Evolutionary conservation across 2,797 vertebrate species (phyloP).

Genomic region (Thunnus albacares): DNA sequence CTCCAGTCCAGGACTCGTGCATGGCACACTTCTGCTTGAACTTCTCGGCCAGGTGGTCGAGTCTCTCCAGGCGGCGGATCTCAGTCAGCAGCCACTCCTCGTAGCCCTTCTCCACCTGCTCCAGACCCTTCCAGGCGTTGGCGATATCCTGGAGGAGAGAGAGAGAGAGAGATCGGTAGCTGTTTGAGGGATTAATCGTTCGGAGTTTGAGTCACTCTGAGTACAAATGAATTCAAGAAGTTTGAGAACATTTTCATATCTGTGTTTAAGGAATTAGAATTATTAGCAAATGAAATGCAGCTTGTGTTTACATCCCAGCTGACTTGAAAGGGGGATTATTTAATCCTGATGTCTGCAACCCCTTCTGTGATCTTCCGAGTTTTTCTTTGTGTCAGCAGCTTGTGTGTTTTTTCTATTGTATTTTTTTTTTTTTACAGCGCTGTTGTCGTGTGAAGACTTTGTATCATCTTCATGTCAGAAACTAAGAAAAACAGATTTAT

Average conservation of each 20-base stretch:
- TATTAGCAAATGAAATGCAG: not conserved
- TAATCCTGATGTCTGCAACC: not conserved
- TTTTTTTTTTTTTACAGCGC: too few species aligned
- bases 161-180: too few species aligned
- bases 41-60: constrained; percentile 94
- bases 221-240: too few species aligned
- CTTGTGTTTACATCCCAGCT: not conserved
- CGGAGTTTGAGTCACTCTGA: not conserved
- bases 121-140: constrained; percentile 93
- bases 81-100: constrained; percentile 94
- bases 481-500: not conserved
- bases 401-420: too few species aligned
- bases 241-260: constrained; percentile 12
- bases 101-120: constrained; percentile 93
- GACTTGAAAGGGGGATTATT: not conserved
- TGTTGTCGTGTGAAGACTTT: not conserved
- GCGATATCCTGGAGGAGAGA: constrained; percentile 88
- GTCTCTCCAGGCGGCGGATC: constrained; percentile 92
- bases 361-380: not conserved
- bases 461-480: not conserved
- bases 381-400: too few species aligned
- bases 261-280: not conserved
- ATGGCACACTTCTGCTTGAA: constrained; percentile 93
- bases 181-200: too few species aligned
- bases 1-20: constrained; percentile 92